Evolutionary conservation across 2,113 vertebrate species (phyloP).

Genomic region (Mustela lutreola): DNA sequence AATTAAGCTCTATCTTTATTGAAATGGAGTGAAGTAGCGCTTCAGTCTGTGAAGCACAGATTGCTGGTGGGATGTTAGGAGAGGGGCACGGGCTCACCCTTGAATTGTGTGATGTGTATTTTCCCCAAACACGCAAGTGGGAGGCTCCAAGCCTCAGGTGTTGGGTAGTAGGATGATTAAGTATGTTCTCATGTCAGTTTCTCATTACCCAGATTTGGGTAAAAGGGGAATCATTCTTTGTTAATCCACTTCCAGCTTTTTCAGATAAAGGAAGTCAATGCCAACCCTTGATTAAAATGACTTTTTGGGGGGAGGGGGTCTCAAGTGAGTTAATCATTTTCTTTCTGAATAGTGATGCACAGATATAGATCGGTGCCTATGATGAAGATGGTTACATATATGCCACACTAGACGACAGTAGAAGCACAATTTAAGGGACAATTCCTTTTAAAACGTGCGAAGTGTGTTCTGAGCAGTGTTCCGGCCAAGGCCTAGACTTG

Average conservation of each 20-base stretch:
- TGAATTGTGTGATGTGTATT: slow-evolving; percentile 56
- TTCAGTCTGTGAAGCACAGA: slow-evolving; percentile 65
- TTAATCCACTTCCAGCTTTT: slow-evolving; percentile 47
- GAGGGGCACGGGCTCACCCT: slow-evolving; percentile 1
- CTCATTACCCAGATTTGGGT: slow-evolving; percentile 75
- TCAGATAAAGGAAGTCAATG: slow-evolving; percentile 10
- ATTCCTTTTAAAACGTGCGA: background rate
- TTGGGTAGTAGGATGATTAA: slow-evolving; percentile 68
- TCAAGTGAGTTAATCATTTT: slow-evolving; percentile 15
- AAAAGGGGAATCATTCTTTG: slow-evolving; percentile 68
- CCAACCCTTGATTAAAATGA: slow-evolving; percentile 31
- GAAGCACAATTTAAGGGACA: background rate
- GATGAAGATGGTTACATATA: background rate
- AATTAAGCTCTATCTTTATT: slow-evolving; percentile 47
- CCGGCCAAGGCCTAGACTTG: background rate
- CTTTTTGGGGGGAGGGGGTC: background rate
- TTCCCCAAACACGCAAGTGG: slow-evolving; percentile 14
- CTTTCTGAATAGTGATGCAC: background rate
- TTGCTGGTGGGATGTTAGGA: slow-evolving; percentile 61
- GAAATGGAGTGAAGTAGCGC: slow-evolving; percentile 35
- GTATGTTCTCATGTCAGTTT: slow-evolving; percentile 63
- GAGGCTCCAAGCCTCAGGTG: slow-evolving; percentile 65
- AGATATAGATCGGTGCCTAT: background rate
- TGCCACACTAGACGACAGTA: background rate
- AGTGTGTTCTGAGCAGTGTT: background rate